Base-by-base conservation (phyloP, 2,113 vertebrate species). In the Hiodon tergisus region DNA sequence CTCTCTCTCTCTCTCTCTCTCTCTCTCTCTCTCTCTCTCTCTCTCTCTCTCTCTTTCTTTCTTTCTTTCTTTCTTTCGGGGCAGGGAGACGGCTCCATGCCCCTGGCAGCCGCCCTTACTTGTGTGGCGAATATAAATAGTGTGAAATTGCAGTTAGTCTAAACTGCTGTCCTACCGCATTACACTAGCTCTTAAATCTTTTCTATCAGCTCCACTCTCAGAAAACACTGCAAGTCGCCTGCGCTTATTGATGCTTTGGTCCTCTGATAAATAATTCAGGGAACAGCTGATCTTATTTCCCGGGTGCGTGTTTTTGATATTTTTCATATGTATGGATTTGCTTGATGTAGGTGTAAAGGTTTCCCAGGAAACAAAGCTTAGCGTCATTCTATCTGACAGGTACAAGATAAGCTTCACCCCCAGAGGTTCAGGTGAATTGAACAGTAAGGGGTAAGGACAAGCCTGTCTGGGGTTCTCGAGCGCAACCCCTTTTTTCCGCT, bases 161-260 rank as follows among this genome's bases (percentile, higher is more conserved):
- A 88, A 88, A 88, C 88, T 87, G 82, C 87, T 88, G 90, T 90
- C 89, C 88, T 88, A 85, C 85, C 82, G 87, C 86, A 88, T 90
- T 89, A 87, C 79, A 83, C 75, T 72, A 75, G 83, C 85, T 82
- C 82, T 87, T 87, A 88, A 90, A 90, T 88, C 86, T 89, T 82
- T 76, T 73, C 72, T 84, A 80, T 86, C 80, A 80, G 82, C 81
- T 79, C 84, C 84, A 78, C 85, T 85, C 86, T 83, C 78, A 82
- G 80, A 86, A 86, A 86, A 83, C 82, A 80, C 80, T 81, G 78
- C 84, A 83, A 81, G 83, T 85, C 75, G 58, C 55, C 3, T 82
- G 6, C 78, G 80, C 84, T 88, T 89, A 88, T 88, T 86, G 86
- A 86, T 88, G 85, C 84, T 81, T 83, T 82, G 82, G 87, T 88